These are phyloP conservation scores for Hydractinia symbiolongicarpus DNA, from an alignment of 30 jellyfish, hydroid and myxozoan genomes.

Conservation along the genomic window DNA sequence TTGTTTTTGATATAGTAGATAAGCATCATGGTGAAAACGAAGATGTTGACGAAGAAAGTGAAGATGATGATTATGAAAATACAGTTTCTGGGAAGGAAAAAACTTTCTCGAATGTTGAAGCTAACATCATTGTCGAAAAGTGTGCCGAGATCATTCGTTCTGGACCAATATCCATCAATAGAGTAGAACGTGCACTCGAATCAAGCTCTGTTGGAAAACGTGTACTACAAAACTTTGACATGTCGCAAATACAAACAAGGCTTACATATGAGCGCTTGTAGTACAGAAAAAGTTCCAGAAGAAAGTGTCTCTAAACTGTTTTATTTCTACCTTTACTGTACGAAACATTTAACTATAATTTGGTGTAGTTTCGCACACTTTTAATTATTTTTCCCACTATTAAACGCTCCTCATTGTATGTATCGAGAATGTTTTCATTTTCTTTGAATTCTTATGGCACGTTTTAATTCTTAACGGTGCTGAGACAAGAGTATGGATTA, in stretches of 20 bases:
- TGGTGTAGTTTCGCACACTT: no score
- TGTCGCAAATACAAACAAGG: constrained; percentile 1
- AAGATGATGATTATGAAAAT: no score
- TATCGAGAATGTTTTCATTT: no score
- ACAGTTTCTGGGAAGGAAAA: not conserved
- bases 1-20: no score
- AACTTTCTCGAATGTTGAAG: not conserved
- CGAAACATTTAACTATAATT: not conserved
- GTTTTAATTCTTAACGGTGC: no score
- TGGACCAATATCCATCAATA: constrained; percentile 4
- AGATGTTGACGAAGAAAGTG: no score
- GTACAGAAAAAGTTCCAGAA: not conserved
- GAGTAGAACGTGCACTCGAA: not conserved
- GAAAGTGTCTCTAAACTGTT: not conserved
- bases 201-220: not conserved
- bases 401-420: no score
- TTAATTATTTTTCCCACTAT: no score
- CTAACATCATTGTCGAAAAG: not conserved
- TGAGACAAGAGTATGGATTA: no score
- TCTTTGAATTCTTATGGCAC: no score
- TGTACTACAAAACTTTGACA: not conserved
- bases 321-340: not conserved
- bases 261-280: not conserved
- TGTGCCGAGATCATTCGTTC: constrained; percentile 4
- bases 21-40: no score